Evolutionary conservation across 2,113 vertebrate species (phyloP), one percentile per base, ranked within the genome.

Genomic region (Sphaerodactylus townsendi): DNA sequence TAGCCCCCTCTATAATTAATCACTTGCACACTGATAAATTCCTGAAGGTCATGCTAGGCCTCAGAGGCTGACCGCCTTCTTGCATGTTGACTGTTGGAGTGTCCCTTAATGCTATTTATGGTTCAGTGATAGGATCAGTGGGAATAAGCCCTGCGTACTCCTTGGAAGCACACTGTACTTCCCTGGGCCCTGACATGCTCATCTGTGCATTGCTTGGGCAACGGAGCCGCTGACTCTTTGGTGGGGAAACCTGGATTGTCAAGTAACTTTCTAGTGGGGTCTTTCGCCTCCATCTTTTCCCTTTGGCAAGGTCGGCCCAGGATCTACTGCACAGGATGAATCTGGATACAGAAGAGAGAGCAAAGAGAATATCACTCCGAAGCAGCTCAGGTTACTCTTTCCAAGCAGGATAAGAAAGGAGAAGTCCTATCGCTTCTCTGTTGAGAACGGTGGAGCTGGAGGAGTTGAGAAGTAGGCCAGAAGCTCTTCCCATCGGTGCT

Each of bases 51-150:
- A 90, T 0, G 0, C 78, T 1, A 0, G 91, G 87, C 83, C 69
- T 86, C 0, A 0, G 0, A 3, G 44, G 84, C 77, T 77, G 77
- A 71, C 86, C 62, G 80, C 73, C 68, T 50, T 71, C 46, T 79
- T 0, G 35, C 1, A 0, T 37, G 71, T 82, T 79, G 73, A 62
- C 37, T 30, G 19, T 44, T 44, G 8, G 50, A 70, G 77, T 30
- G 64, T 46, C 53, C 53, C 66, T 48, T 44, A 33, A 15, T 64
- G 75, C 84, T 93, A 93, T 90, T 91, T 91, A 90, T 92, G 89
- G 90, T 1, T 15, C 35, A 0, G 39, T 89, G 86, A 93, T 68
- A 90, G 87, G 86, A 92, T 93, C 90, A 90, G 83, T 80, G 46
- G 13, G 82, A 86, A 91, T 93, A 85, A 93, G 87, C 75, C 2